A percentile compares a stretch with the other conserved stretches of the same genome.
These are phyloP conservation scores for Macaca mulatta DNA, from an alignment of 2,113 vertebrate species.

Conservation along the genomic window DNA sequence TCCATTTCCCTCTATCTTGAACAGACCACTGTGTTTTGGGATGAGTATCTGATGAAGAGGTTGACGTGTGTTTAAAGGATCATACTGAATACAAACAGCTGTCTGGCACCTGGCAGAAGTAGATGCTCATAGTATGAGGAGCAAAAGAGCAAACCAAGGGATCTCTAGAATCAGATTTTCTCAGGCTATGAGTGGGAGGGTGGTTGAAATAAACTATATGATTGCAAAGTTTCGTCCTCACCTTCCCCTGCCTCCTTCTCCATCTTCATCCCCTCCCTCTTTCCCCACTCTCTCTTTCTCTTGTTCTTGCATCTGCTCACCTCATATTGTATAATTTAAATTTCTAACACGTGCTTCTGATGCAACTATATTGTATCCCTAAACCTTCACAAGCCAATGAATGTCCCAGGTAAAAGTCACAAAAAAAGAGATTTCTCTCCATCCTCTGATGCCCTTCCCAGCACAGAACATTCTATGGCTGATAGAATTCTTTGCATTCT, in stretches of 20 bases:
- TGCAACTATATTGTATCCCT: not conserved
- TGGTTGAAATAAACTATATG: not conserved
- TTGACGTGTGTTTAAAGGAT: not conserved
- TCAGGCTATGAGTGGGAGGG: not conserved
- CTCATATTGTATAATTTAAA: not conserved
- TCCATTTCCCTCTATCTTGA: not conserved
- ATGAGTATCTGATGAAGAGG: not conserved
- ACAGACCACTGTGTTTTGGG: not conserved
- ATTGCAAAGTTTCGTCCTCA: not conserved
- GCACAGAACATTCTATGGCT: not conserved
- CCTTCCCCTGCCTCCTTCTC: not conserved
- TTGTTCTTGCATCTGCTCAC: not conserved
- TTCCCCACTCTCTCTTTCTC: no score
- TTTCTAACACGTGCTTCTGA: not conserved
- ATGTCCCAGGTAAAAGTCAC: not conserved
- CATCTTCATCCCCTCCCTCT: not conserved
- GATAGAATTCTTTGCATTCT: not conserved
- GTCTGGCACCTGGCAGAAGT: not conserved
- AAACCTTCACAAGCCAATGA: not conserved
- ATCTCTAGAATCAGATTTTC: not conserved
- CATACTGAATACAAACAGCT: not conserved
- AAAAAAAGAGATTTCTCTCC: not conserved
- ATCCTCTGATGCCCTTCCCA: not conserved
- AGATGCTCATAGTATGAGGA: fast-evolving
- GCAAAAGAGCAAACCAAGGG: not conserved